Base-by-base conservation (phyloP, 2,113 vertebrate genomes). In the Tretioscincus oriximinensis region DNA sequence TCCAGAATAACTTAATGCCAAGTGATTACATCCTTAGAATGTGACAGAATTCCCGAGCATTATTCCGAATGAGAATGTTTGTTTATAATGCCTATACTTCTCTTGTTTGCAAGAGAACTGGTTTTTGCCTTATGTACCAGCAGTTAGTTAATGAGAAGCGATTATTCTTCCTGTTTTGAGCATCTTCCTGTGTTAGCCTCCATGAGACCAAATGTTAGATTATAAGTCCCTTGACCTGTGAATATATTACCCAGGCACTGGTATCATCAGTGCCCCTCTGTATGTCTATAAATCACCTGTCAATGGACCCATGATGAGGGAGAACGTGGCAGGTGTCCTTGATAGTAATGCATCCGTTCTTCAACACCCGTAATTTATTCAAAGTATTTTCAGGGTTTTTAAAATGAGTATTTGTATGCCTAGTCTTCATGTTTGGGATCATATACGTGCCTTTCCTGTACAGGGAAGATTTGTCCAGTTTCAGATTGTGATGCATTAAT, bases 281-380 rank as follows among this genome's bases (percentile, higher is more conserved):
- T 65, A 20, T 49, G 83, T 29, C 26, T 20, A 65, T 83, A 83
- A 88, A 86, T 91, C 75, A 80, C 47, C 49, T 7, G 20, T 24
- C n/a, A 61, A 29, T 77, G 77, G 16, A 35, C 47, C 76, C 84
- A 80, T 0, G 0, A 78, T 68, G 63, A 54, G 79, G 45, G 60
- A 76, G 31, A 75, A 72, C 9, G 21, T 35, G 80, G 31, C 31
- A 0, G 0, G 12, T 71, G 67, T 88, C 81, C 78, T 82, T 90
- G 85, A 61, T 69, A 81, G 68, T 80, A 84, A 84, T 1, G 54
- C 24, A 81, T 26, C 70, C 83, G 28, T 9, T 89, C 78, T 68
- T 81, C 79, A 54, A 67, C 81, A 16, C 18, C 68, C 86, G 67
- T 76, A 86, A 83, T 85, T 92, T 78, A 85, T 41, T 77, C 21